Conservation (phyloP, 2,888 invertebrate species). For the Drosophila merina region DNA sequence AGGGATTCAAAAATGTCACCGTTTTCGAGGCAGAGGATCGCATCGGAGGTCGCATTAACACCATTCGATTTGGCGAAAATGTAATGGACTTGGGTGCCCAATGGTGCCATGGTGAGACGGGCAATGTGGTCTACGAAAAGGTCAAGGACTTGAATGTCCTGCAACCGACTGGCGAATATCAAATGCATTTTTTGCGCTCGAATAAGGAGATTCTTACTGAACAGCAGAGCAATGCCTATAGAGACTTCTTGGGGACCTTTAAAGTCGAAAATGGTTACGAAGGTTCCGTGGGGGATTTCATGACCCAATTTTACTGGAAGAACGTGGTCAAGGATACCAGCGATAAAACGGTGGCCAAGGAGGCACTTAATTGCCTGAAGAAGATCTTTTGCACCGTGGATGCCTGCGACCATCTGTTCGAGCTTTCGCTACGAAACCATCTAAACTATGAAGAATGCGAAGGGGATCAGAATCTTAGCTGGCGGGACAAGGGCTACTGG, state of each 20-base stretch:
- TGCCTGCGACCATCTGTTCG: conserved; percentile 87
- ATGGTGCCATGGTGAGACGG: conserved; percentile 88
- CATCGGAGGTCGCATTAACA: conserved; percentile 87
- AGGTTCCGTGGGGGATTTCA: conserved; percentile 80
- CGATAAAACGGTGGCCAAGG: conserved; percentile 81
- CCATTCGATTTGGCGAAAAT: conserved; percentile 85
- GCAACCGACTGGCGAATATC: conserved; percentile 62
- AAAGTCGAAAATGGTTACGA: conserved; percentile 62
- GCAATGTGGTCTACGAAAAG: conserved; percentile 86
- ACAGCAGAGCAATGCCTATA: conserved; percentile 57
- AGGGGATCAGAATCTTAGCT: conserved; percentile 89
- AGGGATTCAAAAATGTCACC: conserved; percentile 84
- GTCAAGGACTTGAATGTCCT: conserved; percentile 81
- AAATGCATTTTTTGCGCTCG: conserved; percentile 76
- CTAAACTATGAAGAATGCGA: conserved; percentile 86
- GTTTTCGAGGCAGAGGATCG: conserved; percentile 87
- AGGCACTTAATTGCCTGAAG: conserved; percentile 87
- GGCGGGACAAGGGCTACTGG: conserved; percentile 89
- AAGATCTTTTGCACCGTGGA: conserved; percentile 84
- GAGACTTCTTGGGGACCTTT: conserved; percentile 69
- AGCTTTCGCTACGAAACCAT: conserved; percentile 85
- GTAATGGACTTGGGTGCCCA: conserved; percentile 90
- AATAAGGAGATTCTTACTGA: conserved; percentile 81
- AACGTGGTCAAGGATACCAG: conserved; percentile 71
- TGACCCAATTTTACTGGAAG: conserved; percentile 73